phyloP scores from a whole-genome alignment of 2,888 invertebrate genomes.

The Phlogophora meticulosa region DNA sequence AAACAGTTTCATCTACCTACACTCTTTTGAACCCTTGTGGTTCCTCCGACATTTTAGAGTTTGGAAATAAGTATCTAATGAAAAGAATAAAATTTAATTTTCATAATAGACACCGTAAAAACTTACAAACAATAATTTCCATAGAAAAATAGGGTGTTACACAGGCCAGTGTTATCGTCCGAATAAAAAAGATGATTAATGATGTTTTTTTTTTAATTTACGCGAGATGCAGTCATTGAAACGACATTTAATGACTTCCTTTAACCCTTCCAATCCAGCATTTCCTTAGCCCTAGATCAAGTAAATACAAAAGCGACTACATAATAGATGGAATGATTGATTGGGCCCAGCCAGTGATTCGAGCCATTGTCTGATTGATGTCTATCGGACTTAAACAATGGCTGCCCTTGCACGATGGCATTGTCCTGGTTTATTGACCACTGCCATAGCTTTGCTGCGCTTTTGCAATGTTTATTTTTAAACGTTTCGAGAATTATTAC shows the following conservation, averaged over 20 bases:
- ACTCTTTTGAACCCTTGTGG: no score
- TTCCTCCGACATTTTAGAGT: no score
- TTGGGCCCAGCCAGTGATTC: conserved; percentile 45
- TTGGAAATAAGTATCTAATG: no score
- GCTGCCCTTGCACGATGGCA: conserved; percentile 67
- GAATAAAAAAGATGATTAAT: no score
- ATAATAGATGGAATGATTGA: conserved; percentile 50
- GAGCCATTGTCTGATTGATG: conserved; percentile 49
- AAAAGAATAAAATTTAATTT: no score
- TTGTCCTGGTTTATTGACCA: conserved; percentile 70
- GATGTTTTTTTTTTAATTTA: no score
- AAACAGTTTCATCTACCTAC: no score
- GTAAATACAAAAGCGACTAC: conserved; percentile 15
- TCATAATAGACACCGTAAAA: no score
- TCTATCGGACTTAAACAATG: conserved; percentile 66
- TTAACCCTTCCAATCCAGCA: not conserved
- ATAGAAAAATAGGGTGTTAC: no score
- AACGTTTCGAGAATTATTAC: conserved; percentile 1
- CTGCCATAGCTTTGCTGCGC: conserved; percentile 6
- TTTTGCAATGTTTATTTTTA: conserved; percentile 19
- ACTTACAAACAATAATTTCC: no score
- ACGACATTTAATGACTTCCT: not conserved
- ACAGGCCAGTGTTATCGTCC: no score
- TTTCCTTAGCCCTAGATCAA: not conserved
- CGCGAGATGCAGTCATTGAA: not conserved